phyloP scores from a whole-genome alignment of 2,113 vertebrate genomes.

The Electrona antarctica region DNA sequence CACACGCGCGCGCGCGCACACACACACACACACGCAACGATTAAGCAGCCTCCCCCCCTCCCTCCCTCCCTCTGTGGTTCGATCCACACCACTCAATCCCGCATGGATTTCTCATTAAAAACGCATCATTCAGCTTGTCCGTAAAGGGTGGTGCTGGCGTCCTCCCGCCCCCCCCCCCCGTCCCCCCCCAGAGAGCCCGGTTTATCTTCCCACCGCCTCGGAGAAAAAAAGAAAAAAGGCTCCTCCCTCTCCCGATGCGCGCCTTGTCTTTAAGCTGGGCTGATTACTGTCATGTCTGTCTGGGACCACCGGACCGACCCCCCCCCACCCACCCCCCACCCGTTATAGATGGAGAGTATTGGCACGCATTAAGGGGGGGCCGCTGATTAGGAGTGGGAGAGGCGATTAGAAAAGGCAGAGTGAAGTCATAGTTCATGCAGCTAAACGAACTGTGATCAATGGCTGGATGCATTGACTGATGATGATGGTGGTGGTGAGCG shows the following conservation, averaged over 20 bases:
- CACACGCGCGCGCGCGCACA: not conserved
- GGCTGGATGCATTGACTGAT: too few species aligned
- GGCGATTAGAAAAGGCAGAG: too few species aligned
- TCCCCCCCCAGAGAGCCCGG: slow-evolving; percentile 19
- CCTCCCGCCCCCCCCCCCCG: too few species aligned
- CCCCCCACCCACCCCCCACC: not conserved
- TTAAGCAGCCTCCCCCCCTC: too few species aligned
- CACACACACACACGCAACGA: not conserved
- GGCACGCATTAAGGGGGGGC: too few species aligned
- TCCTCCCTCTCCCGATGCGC: not conserved
- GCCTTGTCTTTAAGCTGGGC: not conserved
- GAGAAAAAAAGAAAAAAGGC: not conserved
- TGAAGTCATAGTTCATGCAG: too few species aligned
- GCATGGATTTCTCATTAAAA: slow-evolving; percentile 66
- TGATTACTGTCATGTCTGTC: slow-evolving; percentile 26
- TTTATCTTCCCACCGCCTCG: slow-evolving; percentile 48
- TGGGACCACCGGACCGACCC: not conserved
- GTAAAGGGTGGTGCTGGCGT: not conserved
- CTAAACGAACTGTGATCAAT: too few species aligned
- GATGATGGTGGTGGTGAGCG: too few species aligned
- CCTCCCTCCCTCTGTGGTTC: slow-evolving; percentile 5
- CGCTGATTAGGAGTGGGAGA: too few species aligned
- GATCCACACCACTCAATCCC: slow-evolving; percentile 48
- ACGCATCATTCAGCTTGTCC: slow-evolving; percentile 48
- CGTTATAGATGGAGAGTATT: not conserved